Evolutionary conservation across 53 echinoderm and acorn worm species (phyloP).

Genomic region (Crossaster papposus): DNA sequence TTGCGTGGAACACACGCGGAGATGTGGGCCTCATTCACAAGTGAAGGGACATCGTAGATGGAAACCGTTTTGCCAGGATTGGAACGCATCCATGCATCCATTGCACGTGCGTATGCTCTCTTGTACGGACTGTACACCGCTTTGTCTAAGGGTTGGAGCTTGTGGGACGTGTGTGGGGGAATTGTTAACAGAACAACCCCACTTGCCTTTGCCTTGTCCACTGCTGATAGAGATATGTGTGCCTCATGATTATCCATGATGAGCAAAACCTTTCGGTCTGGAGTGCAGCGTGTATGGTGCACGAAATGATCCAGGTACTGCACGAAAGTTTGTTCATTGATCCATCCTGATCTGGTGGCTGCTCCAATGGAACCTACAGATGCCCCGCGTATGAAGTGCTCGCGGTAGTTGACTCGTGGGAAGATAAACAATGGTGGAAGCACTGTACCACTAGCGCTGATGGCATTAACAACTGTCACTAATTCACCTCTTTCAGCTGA

Average conservation of each 20-base stretch:
- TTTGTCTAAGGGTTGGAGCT: constrained; percentile 58
- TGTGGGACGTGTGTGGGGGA: constrained; percentile 71
- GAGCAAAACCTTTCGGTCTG: constrained; percentile 62
- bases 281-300: constrained; percentile 58
- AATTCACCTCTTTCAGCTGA: constrained; percentile 70
- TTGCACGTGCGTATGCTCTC: constrained; percentile 47
- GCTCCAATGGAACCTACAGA: constrained; percentile 61
- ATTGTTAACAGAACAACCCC: constrained; percentile 57
- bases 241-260: constrained; percentile 79
- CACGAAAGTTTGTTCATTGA: constrained; percentile 65
- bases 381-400: constrained; percentile 67
- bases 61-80: constrained; percentile 66
- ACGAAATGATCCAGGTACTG: constrained; percentile 67
- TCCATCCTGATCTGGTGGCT: constrained; percentile 70
- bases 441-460: constrained; percentile 60
- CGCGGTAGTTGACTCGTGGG: constrained; percentile 62
- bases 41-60: constrained; percentile 66
- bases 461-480: constrained; percentile 62
- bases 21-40: constrained; percentile 55
- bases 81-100: constrained; percentile 66
- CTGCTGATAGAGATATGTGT: constrained; percentile 54
- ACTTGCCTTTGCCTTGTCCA: constrained; percentile 49
- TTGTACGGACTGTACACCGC: constrained; percentile 58
- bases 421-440: constrained; percentile 70
- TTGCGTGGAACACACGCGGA: neutral